Percentiles rank a stretch among this genome's conserved stretches.
Evolutionary conservation across 2,797 vertebrate species (phyloP).

Genomic region (Naso thynnoides): DNA sequence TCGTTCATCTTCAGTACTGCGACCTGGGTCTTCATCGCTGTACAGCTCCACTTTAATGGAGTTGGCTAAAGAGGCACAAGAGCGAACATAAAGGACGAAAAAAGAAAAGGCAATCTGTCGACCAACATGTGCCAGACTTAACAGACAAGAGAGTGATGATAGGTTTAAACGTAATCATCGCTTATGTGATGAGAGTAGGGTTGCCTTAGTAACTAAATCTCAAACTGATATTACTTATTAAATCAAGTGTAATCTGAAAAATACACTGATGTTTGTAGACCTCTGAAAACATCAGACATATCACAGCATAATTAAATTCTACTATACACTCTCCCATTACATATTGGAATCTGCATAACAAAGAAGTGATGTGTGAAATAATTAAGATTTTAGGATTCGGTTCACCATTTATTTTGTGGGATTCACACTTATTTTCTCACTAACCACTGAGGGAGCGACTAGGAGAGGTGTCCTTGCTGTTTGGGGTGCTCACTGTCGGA

Average conservation of each 20-base stretch:
- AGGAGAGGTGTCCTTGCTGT: slow-evolving; percentile 96
- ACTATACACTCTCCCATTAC: neutral
- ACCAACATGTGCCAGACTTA: neutral
- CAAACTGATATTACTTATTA: neutral
- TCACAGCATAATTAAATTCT: neutral
- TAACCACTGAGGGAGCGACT: slow-evolving; percentile 94
- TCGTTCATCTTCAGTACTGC: slow-evolving; percentile 88
- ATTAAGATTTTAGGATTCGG: neutral
- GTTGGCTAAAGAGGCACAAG: slow-evolving; percentile 85
- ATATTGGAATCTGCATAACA: neutral
- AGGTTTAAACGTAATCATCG: neutral
- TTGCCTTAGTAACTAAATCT: slow-evolving; percentile 3
- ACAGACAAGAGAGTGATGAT: neutral
- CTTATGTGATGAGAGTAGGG: neutral
- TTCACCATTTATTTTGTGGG: neutral
- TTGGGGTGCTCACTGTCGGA: slow-evolving; percentile 94
- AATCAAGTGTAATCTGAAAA: neutral
- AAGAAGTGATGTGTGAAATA: slow-evolving; percentile 2
- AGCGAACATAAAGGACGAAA: slow-evolving; percentile 24
- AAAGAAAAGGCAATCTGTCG: neutral
- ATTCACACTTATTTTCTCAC: slow-evolving; percentile 50
- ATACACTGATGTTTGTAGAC: neutral
- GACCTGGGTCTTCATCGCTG: slow-evolving; percentile 95
- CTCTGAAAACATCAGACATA: slow-evolving; percentile 6
- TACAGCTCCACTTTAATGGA: slow-evolving; percentile 99